These are phyloP conservation scores for Centropyge bicolor DNA, from an alignment of 2,797 vertebrate genomes.

Conservation along the genomic window DNA sequence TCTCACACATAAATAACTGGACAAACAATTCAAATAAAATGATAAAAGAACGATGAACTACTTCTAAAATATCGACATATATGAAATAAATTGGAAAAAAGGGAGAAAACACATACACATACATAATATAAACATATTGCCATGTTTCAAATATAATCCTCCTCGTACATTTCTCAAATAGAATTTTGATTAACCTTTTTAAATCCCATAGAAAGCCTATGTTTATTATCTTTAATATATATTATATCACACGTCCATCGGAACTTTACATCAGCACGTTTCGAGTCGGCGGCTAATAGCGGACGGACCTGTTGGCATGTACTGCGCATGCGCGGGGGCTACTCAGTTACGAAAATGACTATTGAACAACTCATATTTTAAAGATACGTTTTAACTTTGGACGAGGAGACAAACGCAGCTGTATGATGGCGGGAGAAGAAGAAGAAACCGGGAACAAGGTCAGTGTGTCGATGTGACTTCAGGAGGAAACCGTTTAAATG, in stretches of 20 bases:
- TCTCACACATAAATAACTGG: no score
- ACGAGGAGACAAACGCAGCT: rapidly evolving
- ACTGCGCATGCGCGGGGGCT: constrained; percentile 17
- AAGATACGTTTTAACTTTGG: rapidly evolving
- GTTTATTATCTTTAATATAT: no score
- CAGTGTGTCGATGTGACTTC: rapidly evolving
- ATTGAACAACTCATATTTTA: not conserved
- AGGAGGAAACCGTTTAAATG: not conserved
- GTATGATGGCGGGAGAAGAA: constrained; percentile 64
- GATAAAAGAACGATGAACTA: no score
- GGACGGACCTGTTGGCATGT: not conserved
- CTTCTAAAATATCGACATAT: no score
- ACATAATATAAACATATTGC: no score
- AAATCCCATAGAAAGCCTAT: no score
- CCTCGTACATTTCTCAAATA: not conserved
- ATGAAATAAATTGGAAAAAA: no score
- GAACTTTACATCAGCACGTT: constrained; percentile 4
- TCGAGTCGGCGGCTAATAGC: constrained; percentile 9
- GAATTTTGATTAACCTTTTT: not conserved
- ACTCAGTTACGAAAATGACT: not conserved
- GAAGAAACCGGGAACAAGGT: constrained; percentile 63
- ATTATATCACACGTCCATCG: not conserved
- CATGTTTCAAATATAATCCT: not conserved
- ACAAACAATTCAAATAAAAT: not conserved
- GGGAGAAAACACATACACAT: not conserved